Evolutionary conservation across 2,797 vertebrate genomes (phyloP).

Genomic region (Argentina silus): DNA sequence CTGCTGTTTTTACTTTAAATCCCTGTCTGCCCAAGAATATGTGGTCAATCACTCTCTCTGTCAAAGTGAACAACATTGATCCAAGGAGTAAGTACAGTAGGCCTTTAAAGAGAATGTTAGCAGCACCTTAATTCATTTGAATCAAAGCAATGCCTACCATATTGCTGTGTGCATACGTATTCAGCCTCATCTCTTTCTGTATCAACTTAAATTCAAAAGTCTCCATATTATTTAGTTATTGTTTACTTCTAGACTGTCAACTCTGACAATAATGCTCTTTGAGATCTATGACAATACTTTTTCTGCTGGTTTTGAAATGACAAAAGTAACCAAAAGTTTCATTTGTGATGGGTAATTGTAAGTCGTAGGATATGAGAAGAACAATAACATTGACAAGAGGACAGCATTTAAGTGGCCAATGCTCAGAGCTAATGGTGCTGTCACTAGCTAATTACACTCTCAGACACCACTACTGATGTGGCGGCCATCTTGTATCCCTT

Average conservation of each 20-base stretch:
- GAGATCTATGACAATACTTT: constrained; percentile 11
- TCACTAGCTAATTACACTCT: constrained; percentile 79
- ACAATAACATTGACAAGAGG: constrained; percentile 47
- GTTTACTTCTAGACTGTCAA: background rate
- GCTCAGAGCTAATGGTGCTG: constrained; percentile 66
- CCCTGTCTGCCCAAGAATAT: constrained; percentile 49
- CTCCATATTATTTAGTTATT: background rate
- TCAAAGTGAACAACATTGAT: constrained; percentile 71
- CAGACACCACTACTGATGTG: constrained; percentile 74
- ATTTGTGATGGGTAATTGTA: constrained; percentile 39
- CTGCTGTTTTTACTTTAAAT: constrained; percentile 73
- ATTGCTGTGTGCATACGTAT: constrained; percentile 8
- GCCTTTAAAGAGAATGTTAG: constrained; percentile 40
- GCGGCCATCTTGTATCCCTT: constrained; percentile 61
- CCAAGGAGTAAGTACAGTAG: constrained; percentile 27
- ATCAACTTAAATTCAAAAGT: background rate
- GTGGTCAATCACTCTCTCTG: constrained; percentile 71
- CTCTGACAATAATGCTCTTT: background rate
- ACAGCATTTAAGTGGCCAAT: constrained; percentile 54
- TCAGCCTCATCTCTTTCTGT: background rate
- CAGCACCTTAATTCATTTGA: constrained; percentile 31
- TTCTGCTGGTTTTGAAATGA: background rate
- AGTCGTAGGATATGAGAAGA: constrained; percentile 49
- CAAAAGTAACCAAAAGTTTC: constrained; percentile 43
- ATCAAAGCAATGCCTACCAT: constrained; percentile 25